Evolutionary conservation across 2,113 vertebrate species (phyloP).

Genomic region (Forbesichthys agassizii): DNA sequence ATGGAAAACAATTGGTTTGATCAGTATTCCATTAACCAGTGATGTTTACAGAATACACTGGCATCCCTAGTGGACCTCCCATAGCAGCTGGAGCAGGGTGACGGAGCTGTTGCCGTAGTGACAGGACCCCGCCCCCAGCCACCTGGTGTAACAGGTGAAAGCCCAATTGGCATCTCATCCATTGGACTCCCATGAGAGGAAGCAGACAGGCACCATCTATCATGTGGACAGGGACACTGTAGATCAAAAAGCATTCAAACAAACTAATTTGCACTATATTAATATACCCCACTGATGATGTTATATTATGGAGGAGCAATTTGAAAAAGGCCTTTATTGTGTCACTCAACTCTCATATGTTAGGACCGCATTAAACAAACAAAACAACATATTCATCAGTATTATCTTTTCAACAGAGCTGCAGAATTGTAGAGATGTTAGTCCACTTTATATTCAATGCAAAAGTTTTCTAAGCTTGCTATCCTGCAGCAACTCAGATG

Average conservation of each 20-base stretch:
- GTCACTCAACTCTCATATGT: slow-evolving; percentile 1
- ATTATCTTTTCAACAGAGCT: neutral
- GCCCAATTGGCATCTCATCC: too few relatives aligned
- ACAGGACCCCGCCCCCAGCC: slow-evolving; percentile 35
- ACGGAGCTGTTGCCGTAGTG: slow-evolving; percentile 19
- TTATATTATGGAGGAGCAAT: slow-evolving; percentile 17
- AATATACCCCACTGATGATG: slow-evolving; percentile 27
- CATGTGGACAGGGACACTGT: slow-evolving; percentile 39
- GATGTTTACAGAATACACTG: neutral
- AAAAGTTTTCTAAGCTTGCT: neutral
- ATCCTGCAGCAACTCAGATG: neutral
- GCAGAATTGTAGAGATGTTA: neutral
- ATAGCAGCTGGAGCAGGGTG: slow-evolving; percentile 50
- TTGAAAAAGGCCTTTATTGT: slow-evolving; percentile 8
- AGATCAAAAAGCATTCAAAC: slow-evolving; percentile 55
- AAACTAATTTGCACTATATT: slow-evolving; percentile 55
- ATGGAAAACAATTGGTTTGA: neutral
- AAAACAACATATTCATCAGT: neutral
- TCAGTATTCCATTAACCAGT: neutral
- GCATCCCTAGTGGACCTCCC: slow-evolving; percentile 19
- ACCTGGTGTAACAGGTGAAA: too few relatives aligned
- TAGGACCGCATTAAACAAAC: slow-evolving; percentile 6
- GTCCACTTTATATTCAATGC: neutral
- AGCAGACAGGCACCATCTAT: slow-evolving; percentile 52
- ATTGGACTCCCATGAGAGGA: slow-evolving; percentile 28